phyloP scores from a whole-genome alignment of 2,797 vertebrate species.

The Calcarius lapponicus region DNA sequence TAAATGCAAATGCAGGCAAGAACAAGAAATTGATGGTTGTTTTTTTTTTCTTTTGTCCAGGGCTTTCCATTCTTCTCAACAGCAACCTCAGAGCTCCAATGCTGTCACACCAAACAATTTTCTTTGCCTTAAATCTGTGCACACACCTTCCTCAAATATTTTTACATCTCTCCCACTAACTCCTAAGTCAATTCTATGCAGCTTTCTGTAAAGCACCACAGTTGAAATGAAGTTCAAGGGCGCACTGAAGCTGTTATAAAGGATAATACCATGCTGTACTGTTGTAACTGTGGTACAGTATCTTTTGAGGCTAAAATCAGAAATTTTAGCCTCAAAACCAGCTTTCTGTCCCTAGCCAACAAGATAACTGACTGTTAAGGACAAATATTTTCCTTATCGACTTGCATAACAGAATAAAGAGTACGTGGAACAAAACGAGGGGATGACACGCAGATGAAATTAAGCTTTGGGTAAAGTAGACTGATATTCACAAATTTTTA shows the following conservation, averaged over 20 bases:
- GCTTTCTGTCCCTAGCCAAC: not conserved
- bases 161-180: slow-evolving; percentile 7
- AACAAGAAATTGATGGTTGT: not conserved
- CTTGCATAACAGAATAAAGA: not conserved
- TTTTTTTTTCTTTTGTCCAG: not conserved
- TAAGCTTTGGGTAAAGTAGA: not conserved
- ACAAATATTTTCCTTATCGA: not conserved
- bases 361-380: not conserved
- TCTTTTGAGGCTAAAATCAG: not conserved
- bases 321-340: not conserved
- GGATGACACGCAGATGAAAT: not conserved
- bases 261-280: not conserved
- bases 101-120: not conserved
- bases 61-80: not conserved
- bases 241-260: not conserved
- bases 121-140: not conserved
- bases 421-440: not conserved
- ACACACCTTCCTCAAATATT: slow-evolving; percentile 39
- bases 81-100: not conserved
- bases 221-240: not conserved
- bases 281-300: not conserved
- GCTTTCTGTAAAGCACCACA: not conserved
- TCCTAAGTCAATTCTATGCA: not conserved
- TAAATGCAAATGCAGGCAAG: not conserved
- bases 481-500: not conserved